phyloP scores from a whole-genome alignment of 2,113 vertebrate species.

The Phaethornis superciliosus region DNA sequence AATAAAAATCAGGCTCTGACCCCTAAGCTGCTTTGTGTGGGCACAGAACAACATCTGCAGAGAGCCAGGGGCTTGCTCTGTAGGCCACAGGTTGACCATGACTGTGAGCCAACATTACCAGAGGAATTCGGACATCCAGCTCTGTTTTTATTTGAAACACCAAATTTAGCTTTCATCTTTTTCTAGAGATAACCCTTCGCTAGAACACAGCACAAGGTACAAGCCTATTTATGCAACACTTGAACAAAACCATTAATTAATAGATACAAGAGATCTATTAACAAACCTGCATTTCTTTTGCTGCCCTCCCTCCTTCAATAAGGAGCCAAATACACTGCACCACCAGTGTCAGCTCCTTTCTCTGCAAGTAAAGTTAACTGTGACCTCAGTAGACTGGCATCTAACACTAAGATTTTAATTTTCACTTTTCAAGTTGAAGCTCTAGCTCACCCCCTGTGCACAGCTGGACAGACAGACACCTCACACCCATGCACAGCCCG shows the following conservation, averaged over 20 bases:
- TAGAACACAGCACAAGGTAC: conserved; percentile 3
- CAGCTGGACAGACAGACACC: background rate
- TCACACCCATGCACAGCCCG: too few species aligned
- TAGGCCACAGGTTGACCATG: background rate
- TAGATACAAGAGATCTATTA: conserved; percentile 24
- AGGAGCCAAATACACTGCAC: conserved; percentile 25
- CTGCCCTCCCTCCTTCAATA: conserved; percentile 2
- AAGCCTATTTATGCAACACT: conserved; percentile 26
- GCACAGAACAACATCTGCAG: conserved; percentile 39
- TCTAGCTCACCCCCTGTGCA: background rate
- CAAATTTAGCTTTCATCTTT: conserved; percentile 45
- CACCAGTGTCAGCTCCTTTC: background rate
- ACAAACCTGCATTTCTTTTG: background rate
- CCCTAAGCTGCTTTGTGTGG: background rate
- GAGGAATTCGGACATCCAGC: conserved; percentile 31
- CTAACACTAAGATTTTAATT: conserved; percentile 7
- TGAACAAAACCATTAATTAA: conserved; percentile 56
- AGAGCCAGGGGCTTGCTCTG: conserved; percentile 25
- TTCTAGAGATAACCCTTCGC: background rate
- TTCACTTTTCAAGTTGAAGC: background rate
- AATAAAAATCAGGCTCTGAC: background rate
- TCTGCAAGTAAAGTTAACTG: conserved; percentile 41
- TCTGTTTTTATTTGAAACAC: conserved; percentile 56
- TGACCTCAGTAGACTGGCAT: conserved; percentile 56
- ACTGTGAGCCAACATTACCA: conserved; percentile 37